A percentile compares a stretch with the other conserved stretches of the same genome.
These are phyloP conservation scores for Urocolius indicus DNA, from an alignment of 2,113 vertebrate species.

Conservation along the genomic window DNA sequence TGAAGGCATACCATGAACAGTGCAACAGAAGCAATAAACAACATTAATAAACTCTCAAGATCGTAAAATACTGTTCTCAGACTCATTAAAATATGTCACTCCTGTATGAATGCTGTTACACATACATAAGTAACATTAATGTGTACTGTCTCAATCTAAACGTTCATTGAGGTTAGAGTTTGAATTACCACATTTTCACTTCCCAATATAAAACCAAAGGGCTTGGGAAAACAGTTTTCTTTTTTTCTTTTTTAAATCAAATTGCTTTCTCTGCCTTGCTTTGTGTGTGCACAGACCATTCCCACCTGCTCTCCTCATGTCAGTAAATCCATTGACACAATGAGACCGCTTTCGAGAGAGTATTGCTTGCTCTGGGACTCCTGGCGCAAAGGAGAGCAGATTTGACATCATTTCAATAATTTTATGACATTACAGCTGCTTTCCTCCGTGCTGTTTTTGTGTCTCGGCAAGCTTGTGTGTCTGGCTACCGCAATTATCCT, in stretches of 20 bases:
- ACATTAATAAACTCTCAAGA: not conserved
- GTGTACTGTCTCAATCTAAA: not conserved
- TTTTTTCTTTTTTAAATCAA: not conserved
- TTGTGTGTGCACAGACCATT: not conserved
- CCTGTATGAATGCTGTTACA: not conserved
- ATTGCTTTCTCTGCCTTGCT: not conserved
- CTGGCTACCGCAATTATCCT: not conserved
- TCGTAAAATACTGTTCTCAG: not conserved
- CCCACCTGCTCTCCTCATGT: not conserved
- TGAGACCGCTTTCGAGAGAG: not conserved
- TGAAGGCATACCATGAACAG: not conserved
- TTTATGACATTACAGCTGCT: not conserved
- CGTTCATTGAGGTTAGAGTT: not conserved
- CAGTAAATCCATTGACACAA: not conserved
- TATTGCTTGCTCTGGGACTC: not conserved
- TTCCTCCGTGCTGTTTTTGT: not conserved
- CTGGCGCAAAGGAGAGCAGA: not conserved
- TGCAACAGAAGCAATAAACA: not conserved
- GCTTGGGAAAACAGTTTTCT: not conserved
- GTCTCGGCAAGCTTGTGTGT: not conserved
- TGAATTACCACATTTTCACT: not conserved
- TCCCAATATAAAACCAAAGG: not conserved
- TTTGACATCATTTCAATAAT: not conserved
- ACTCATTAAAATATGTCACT: not conserved
- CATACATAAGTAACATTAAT: not conserved